Evolutionary conservation across 2,888 invertebrate genomes (phyloP).

Genomic region (Zhengitettix transpicula): DNA sequence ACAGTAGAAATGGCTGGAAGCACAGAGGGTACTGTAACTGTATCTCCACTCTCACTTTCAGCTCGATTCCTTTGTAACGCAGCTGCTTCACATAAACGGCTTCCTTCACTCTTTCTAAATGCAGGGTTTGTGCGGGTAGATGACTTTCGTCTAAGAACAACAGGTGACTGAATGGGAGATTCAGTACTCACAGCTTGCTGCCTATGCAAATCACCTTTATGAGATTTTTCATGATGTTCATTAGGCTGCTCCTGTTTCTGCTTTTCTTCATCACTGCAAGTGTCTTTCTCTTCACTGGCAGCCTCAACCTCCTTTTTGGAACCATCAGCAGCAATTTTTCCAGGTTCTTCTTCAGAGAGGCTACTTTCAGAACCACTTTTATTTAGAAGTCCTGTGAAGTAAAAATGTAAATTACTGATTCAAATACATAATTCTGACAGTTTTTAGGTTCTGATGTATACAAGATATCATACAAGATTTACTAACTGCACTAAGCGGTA

Average conservation of each 20-base stretch:
- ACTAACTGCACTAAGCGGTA: no score
- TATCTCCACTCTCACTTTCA: conserved; percentile 42
- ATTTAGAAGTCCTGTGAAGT: conserved; percentile 32
- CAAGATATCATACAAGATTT: no score
- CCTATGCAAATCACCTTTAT: conserved; percentile 8
- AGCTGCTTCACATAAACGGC: conserved; percentile 23
- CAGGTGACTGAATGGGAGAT: conserved; percentile 13
- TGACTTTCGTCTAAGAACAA: conserved; percentile 17
- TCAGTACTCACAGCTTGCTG: conserved; percentile 10
- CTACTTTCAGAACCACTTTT: conserved; percentile 85
- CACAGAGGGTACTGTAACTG: not conserved
- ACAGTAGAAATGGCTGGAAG: not conserved
- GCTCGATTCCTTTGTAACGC: conserved; percentile 31
- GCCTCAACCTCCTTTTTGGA: conserved; percentile 17
- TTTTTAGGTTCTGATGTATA: no score
- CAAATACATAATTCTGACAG: no score
- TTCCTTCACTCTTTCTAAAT: conserved; percentile 15
- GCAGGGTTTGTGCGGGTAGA: conserved; percentile 16
- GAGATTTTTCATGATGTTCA: not conserved
- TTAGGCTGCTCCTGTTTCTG: not conserved
- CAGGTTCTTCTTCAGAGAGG: conserved; percentile 52
- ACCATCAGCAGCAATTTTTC: conserved; percentile 46
- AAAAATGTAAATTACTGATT: not conserved
- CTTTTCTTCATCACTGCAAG: conserved; percentile 15
- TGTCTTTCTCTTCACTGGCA: conserved; percentile 17